Base-by-base conservation (phyloP, 2,113 vertebrate species). In the Sapajus apella region DNA sequence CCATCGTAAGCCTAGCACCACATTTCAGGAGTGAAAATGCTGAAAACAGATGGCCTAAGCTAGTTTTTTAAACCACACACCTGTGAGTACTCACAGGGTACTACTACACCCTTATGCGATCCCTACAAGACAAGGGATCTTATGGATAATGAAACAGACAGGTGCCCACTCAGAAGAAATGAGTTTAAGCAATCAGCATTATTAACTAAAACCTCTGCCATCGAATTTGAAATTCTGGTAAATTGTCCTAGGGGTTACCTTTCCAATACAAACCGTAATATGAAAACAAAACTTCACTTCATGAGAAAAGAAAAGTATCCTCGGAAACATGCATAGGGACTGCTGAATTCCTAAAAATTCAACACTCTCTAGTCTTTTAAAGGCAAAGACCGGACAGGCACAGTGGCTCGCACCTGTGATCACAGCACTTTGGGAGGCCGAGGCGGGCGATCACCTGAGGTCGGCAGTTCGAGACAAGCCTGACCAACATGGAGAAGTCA, bases 211-310 rank as follows among this genome's bases (percentile, higher is more conserved):
- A 81, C n/a, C 32, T 37, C 8, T 61, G 72, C 68, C 32, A 37
- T 2, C 30, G 17, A 25, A 66, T 30, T 55, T 55, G 56, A 90
- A 72, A 80, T 20, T 40, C 43, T 40, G 82, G 58, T 56, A 50
- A 64, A 90, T 30, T 32, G 76, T 43, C n/a, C 58, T 8, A 55
- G 6, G 64, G 10, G 12, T 30, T n/a, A 82, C 50, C 64, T 50
- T 77, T 50, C 64, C 61, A 75, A 64, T 0, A 3, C 58, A 80
- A 91, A 81, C 56, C 43, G 11, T 64, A 35, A 47, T 35, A 68
- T 27, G 30, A 95, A 96, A 94, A 91, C 6, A 80, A 94, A 93
- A 79, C 43, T 64, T 82, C 68, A 17, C 27, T 76, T 47, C 16
- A 77, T 32, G 7, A 87, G 70, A 50, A 84, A 47, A 87, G 17